These are phyloP conservation scores for Hystrix brachyura DNA, from an alignment of 2,113 vertebrate species.

Conservation along the genomic window DNA sequence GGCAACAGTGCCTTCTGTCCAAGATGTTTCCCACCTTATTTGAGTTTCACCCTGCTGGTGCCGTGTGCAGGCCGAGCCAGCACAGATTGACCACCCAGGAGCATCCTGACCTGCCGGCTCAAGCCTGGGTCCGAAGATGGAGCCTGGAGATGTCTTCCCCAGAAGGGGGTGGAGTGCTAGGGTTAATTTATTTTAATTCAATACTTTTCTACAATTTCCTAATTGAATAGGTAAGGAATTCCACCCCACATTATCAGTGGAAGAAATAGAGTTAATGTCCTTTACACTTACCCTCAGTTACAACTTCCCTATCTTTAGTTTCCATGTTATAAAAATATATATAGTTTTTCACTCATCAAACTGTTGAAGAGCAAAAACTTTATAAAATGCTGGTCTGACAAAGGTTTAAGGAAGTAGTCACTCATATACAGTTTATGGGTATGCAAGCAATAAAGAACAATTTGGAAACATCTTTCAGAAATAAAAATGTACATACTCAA, in stretches of 20 bases:
- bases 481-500: neutral
- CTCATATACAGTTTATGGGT: neutral
- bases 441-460: neutral
- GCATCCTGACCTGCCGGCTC: too few species aligned
- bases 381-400: neutral
- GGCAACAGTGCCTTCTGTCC: too few species aligned
- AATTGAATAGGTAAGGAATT: neutral
- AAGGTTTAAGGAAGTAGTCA: neutral
- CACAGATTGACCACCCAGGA: too few species aligned
- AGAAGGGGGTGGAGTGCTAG: neutral
- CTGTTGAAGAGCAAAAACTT: conserved; percentile 26
- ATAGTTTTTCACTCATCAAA: neutral
- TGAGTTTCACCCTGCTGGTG: too few species aligned
- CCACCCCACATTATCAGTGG: neutral
- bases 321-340: neutral
- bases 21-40: too few species aligned
- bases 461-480: neutral
- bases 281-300: neutral
- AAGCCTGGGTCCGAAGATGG: too few species aligned
- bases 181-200: neutral
- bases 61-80: too few species aligned
- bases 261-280: neutral
- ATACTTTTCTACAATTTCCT: neutral
- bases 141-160: too few species aligned
- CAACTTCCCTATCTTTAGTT: neutral